Percentiles rank a stretch among this genome's conserved stretches.
Evolutionary conservation across 2,888 invertebrate genomes (phyloP).

Genomic region (Tortricodes alternella): DNA sequence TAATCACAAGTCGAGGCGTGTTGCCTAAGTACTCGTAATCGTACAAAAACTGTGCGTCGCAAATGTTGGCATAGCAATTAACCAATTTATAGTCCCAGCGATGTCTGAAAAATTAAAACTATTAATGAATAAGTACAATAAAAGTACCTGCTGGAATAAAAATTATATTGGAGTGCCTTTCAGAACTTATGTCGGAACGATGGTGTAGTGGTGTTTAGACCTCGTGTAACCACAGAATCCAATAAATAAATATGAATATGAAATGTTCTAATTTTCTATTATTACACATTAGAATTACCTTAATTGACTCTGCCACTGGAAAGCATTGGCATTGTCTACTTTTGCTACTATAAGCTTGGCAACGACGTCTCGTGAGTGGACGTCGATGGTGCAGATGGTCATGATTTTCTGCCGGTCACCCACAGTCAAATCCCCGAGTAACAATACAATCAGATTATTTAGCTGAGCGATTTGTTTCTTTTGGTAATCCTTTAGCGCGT

Average conservation of each 20-base stretch:
- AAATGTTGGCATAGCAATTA: slow-evolving; percentile 96
- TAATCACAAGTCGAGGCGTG: slow-evolving; percentile 96
- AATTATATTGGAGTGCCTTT: neutral
- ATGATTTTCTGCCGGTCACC: slow-evolving; percentile 97
- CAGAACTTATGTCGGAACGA: too few relatives aligned
- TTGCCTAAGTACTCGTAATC: slow-evolving; percentile 97
- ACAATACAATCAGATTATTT: slow-evolving; percentile 90
- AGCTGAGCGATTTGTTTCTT: slow-evolving; percentile 93
- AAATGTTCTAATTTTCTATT: too few relatives aligned
- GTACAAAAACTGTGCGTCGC: slow-evolving; percentile 96
- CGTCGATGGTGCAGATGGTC: slow-evolving; percentile 98
- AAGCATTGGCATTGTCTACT: slow-evolving; percentile 90
- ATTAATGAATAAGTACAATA: neutral
- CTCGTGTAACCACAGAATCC: too few relatives aligned
- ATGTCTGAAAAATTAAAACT: slow-evolving; percentile 62
- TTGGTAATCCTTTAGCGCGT: slow-evolving; percentile 95
- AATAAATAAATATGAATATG: too few relatives aligned
- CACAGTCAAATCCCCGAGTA: slow-evolving; percentile 90
- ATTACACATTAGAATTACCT: slow-evolving; percentile 60
- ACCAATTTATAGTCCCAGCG: slow-evolving; percentile 91
- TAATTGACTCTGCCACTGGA: slow-evolving; percentile 96
- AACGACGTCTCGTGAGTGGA: slow-evolving; percentile 97
- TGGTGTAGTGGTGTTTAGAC: too few relatives aligned
- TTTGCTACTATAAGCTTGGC: slow-evolving; percentile 92
- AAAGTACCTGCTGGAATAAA: neutral